Conservation (phyloP, 2,113 vertebrate species). For the Lutjanus erythropterus region DNA sequence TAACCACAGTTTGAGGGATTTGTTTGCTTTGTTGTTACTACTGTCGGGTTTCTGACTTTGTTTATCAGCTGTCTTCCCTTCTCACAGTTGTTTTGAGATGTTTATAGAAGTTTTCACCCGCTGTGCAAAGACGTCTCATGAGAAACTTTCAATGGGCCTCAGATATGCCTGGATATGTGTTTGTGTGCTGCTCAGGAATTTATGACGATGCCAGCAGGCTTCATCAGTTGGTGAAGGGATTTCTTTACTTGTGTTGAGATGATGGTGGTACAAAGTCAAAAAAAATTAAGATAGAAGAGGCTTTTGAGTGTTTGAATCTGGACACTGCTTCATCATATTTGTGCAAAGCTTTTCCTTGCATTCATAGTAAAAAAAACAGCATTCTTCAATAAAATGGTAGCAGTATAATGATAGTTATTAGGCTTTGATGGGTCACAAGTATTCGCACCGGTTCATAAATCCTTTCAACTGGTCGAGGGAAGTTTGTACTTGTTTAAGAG, state of each 20-base stretch:
- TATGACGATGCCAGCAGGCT: neutral
- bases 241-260: neutral
- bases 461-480: neutral
- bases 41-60: neutral
- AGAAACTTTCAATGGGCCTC: conserved; percentile 1
- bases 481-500: conserved; percentile 21
- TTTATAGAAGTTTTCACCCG: conserved; percentile 27
- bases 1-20: neutral
- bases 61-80: conserved; percentile 49
- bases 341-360: neutral
- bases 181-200: conserved; percentile 40
- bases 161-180: conserved; percentile 9
- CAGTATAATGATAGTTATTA: neutral
- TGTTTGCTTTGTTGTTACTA: neutral
- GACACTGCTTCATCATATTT: neutral
- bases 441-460: neutral
- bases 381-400: neutral
- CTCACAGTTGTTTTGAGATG: neutral
- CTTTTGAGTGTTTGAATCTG: neutral
- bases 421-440: neutral
- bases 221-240: neutral
- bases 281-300: neutral
- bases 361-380: neutral
- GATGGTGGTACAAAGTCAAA: neutral
- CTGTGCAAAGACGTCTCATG: neutral